Evolutionary conservation across 1,140 invertebrate genomes (phyloP).

Genomic region (Heliconius nattereri): DNA sequence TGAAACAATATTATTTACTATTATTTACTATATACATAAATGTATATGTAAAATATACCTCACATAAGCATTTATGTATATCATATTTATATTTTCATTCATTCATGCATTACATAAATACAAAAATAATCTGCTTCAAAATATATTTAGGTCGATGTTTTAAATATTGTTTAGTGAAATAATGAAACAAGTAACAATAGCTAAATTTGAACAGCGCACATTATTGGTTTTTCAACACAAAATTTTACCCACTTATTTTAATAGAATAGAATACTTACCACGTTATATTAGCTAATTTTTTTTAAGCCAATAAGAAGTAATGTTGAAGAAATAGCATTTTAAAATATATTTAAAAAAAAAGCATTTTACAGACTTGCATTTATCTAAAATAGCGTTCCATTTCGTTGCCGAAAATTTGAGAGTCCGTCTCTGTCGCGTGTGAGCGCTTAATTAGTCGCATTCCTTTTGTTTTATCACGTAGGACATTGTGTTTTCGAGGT

Average conservation of each 20-base stretch:
- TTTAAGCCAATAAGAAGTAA: neutral
- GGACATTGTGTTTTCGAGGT: slow-evolving; percentile 64
- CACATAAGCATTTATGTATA: too few species aligned
- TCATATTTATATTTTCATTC: neutral
- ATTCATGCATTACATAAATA: neutral
- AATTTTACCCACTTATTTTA: neutral
- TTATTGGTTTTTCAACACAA: neutral
- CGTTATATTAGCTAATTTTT: neutral
- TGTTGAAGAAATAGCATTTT: neutral
- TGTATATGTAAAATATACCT: too few species aligned
- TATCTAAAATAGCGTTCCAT: neutral
- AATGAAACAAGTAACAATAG: slow-evolving; percentile 3
- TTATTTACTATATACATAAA: too few species aligned
- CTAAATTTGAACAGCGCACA: neutral
- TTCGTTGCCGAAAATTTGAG: neutral
- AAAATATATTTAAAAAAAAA: neutral
- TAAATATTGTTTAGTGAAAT: neutral
- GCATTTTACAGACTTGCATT: too few species aligned
- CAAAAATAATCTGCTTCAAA: too few species aligned
- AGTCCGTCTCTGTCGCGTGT: slow-evolving; percentile 55
- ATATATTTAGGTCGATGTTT: neutral
- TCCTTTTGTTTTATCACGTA: slow-evolving; percentile 67
- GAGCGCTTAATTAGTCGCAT: slow-evolving; percentile 60
- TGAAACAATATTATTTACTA: too few species aligned
- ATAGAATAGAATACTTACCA: neutral